Percentiles rank a stretch among this genome's conserved stretches.
phyloP scores from a whole-genome alignment of 92 coral and sea anemone species.

The Palythoa heliodiscus region DNA sequence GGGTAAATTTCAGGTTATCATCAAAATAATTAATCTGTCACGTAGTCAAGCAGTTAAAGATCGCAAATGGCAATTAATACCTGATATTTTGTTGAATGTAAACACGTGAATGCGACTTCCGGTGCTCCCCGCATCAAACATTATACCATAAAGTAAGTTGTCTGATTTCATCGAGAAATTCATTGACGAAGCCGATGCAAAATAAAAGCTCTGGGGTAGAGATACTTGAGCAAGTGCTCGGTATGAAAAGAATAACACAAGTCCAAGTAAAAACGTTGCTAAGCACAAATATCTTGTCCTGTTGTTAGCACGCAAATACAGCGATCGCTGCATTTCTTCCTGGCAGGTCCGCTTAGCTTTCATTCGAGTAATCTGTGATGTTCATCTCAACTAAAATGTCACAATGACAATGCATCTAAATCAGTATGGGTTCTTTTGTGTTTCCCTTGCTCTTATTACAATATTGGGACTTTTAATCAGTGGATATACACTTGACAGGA shows the following conservation, averaged over 20 bases:
- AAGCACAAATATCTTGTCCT: conserved; percentile 30
- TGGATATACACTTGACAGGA: background rate
- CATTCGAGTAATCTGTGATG: background rate
- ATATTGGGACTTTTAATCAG: background rate
- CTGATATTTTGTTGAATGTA: conserved; percentile 60
- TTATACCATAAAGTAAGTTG: conserved; percentile 67
- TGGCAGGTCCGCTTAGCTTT: background rate
- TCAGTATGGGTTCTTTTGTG: background rate
- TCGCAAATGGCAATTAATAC: conserved; percentile 9
- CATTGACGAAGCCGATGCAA: conserved; percentile 28
- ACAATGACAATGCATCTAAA: background rate
- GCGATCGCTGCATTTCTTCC: conserved; percentile 16
- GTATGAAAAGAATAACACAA: conserved; percentile 30
- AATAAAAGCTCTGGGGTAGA: conserved; percentile 4
- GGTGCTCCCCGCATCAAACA: conserved; percentile 99
- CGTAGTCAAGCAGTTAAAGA: background rate
- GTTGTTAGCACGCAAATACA: conserved; percentile 16
- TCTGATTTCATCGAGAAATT: conserved; percentile 5
- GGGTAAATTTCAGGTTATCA: too few relatives aligned
- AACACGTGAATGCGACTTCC: conserved; percentile 92
- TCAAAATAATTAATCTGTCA: too few relatives aligned
- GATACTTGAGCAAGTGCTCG: conserved; percentile 19
- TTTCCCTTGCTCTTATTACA: background rate
- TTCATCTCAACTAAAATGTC: background rate
- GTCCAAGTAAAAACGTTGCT: background rate